phyloP scores from a whole-genome alignment of 37 sponge, comb jelly and placozoan species.

The Halichondria panicea region DNA sequence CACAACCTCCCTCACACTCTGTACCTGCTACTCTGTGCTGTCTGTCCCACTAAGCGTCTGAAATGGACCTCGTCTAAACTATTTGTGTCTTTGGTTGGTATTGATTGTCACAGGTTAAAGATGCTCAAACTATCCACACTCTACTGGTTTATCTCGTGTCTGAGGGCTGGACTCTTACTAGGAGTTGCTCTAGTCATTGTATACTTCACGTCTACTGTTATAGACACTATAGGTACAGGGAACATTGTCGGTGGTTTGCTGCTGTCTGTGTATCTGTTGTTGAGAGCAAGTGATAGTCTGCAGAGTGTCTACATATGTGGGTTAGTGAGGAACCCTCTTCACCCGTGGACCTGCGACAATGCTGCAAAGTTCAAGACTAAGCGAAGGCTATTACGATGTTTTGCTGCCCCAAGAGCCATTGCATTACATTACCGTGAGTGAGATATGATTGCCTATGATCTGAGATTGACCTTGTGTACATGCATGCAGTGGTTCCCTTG shows the following conservation, averaged over 20 bases:
- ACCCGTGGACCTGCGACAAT: constrained; percentile 14
- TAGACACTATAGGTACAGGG: not conserved
- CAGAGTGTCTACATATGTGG: constrained; percentile 37
- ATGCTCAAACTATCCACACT: not conserved
- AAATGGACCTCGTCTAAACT: constrained; percentile 5
- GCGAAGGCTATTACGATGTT: constrained; percentile 6
- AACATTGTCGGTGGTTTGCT: constrained; percentile 8
- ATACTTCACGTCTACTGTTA: constrained; percentile 22
- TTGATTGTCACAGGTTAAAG: not conserved
- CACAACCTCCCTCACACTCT: constrained; percentile 26
- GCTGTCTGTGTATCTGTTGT: not conserved
- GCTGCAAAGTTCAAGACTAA: constrained; percentile 13
- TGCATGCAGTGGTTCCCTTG: constrained; percentile 40
- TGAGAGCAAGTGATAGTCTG: not conserved
- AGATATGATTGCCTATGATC: not conserved
- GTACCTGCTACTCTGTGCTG: constrained; percentile 3
- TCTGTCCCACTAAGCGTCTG: not conserved
- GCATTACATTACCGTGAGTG: constrained; percentile 28
- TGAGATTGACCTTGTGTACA: not conserved
- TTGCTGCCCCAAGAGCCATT: constrained; percentile 22
- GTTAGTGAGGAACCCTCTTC: constrained; percentile 44
- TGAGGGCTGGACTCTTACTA: constrained; percentile 15
- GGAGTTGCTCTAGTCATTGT: constrained; percentile 9
- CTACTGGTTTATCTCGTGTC: not conserved
- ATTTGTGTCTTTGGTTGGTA: constrained; percentile 7